These are phyloP conservation scores for Octodon degus DNA, from an alignment of 2,113 vertebrate genomes.

Conservation along the genomic window DNA sequence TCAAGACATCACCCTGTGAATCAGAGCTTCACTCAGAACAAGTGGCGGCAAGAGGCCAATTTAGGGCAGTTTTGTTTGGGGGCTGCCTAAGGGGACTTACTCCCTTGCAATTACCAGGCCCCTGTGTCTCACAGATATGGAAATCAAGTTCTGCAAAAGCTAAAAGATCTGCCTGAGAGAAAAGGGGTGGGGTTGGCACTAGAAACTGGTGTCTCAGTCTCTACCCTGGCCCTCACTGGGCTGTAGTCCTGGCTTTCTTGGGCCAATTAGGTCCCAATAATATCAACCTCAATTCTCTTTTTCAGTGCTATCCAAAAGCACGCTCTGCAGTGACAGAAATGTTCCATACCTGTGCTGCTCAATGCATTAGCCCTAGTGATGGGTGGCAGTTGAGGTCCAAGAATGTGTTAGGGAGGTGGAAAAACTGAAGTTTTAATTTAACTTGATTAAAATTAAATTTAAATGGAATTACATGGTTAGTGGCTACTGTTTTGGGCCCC, in stretches of 20 bases:
- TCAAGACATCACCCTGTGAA: neutral
- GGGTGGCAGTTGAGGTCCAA: neutral
- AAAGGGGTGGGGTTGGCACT: neutral
- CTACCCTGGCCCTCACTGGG: neutral
- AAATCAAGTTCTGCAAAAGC: constrained; percentile 20
- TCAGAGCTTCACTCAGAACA: neutral
- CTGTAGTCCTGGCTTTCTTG: neutral
- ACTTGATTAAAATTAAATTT: neutral
- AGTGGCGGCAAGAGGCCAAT: neutral
- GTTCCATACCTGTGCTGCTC: neutral
- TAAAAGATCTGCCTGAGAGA: neutral
- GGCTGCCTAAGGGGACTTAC: neutral
- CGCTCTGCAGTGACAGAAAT: neutral
- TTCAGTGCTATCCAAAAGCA: neutral
- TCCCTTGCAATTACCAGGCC: neutral
- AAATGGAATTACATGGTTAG: neutral
- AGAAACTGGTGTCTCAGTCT: neutral
- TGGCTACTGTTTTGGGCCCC: neutral
- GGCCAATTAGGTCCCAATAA: neutral
- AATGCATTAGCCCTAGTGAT: neutral
- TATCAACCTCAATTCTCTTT: neutral
- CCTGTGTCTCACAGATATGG: constrained; percentile 40
- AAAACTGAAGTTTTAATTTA: neutral
- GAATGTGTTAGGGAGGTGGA: neutral
- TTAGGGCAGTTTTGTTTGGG: neutral